Conservation (phyloP, 64 coral and sea anemone species). For the Trachythela sp. region DNA sequence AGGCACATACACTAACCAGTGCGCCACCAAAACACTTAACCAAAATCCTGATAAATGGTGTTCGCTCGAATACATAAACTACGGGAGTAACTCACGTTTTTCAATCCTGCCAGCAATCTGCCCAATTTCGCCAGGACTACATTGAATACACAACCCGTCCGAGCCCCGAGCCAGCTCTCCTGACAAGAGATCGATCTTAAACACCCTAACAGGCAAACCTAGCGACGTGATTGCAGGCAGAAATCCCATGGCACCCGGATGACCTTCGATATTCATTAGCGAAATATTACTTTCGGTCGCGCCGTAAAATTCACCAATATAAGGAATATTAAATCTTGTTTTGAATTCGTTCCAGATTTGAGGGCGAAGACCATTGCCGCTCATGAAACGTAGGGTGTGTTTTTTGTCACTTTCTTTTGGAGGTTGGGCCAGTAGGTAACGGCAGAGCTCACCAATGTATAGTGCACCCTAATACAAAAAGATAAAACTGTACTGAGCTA, state of each 20-base stretch:
- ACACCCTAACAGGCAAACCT: conserved; percentile 44
- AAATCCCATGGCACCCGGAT: conserved; percentile 6
- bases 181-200: conserved; percentile 64
- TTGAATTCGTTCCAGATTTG: conserved; percentile 93
- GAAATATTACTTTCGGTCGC: conserved; percentile 76
- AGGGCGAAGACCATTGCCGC: conserved; percentile 76
- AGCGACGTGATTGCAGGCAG: conserved; percentile 36
- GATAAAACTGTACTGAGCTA: not conserved
- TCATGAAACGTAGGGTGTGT: conserved; percentile 59
- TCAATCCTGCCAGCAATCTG: conserved; percentile 63
- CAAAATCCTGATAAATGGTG: too few species aligned
- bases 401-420: conserved; percentile 54
- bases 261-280: conserved; percentile 60
- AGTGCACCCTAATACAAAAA: conserved; percentile 42
- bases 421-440: conserved; percentile 86
- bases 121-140: conserved; percentile 62
- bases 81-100: conserved; percentile 27
- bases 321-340: conserved; percentile 68
- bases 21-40: too few species aligned
- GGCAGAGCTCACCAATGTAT: conserved; percentile 94
- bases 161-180: conserved; percentile 59
- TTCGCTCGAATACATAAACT: too few species aligned
- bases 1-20: too few species aligned
- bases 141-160: conserved; percentile 61
- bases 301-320: conserved; percentile 87